A percentile compares a stretch with the other conserved stretches of the same genome.
phyloP scores from a whole-genome alignment of 2,113 vertebrate species.

The Dromiciops gliroides region DNA sequence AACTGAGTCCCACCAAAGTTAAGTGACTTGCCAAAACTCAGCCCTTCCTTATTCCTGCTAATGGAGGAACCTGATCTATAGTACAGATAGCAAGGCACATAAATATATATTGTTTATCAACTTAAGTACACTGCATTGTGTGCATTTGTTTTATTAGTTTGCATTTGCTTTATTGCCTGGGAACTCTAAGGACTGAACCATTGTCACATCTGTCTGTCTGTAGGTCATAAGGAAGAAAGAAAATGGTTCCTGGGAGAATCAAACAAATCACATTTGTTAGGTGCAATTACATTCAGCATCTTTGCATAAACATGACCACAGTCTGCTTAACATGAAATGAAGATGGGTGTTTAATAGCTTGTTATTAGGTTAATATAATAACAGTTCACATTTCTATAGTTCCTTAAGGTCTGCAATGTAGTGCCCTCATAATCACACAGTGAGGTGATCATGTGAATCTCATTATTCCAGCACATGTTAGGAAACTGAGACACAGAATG shows the following conservation, averaged over 20 bases:
- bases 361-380: neutral
- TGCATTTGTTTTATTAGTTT: neutral
- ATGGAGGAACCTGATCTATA: neutral
- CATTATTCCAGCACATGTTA: neutral
- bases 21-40: neutral
- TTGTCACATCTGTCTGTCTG: neutral
- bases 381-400: neutral
- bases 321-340: neutral
- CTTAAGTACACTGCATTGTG: neutral
- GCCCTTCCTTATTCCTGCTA: neutral
- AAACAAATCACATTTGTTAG: neutral
- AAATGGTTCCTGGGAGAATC: neutral
- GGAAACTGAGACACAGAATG: neutral
- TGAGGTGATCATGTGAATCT: neutral
- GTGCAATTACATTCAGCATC: neutral
- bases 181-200: neutral
- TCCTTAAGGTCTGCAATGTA: neutral
- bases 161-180: neutral
- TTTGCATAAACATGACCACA: fast-evolving
- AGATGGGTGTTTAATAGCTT: neutral
- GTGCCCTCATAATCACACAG: neutral
- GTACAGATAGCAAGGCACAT: neutral
- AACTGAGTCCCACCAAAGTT: neutral
- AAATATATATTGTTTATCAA: neutral
- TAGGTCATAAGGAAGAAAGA: neutral